A percentile compares a stretch with the other conserved stretches of the same genome.
phyloP scores from a whole-genome alignment of 1,140 invertebrate species.

The Zeugodacus cucurbitae region DNA sequence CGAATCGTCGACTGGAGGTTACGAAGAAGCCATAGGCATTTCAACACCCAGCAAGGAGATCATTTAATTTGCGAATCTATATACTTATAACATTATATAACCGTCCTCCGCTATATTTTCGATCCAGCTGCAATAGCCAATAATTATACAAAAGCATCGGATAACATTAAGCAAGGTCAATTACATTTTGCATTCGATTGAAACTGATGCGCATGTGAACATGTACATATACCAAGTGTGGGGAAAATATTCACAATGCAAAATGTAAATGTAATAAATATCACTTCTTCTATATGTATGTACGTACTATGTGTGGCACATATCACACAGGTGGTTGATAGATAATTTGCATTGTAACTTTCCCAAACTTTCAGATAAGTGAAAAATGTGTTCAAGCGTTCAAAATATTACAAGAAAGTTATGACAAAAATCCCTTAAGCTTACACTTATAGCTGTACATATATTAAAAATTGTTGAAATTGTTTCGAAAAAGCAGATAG shows the following conservation, averaged over 20 bases:
- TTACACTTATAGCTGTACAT: background rate
- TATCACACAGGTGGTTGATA: too few species aligned
- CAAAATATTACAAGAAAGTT: background rate
- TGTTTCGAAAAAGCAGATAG: background rate
- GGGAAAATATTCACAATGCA: too few species aligned
- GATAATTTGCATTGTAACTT: too few species aligned
- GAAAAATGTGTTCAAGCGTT: background rate
- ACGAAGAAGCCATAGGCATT: conserved; percentile 87
- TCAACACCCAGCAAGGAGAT: conserved; percentile 92
- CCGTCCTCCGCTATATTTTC: background rate
- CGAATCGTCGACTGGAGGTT: conserved; percentile 69
- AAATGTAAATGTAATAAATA: too few species aligned
- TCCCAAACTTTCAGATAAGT: background rate
- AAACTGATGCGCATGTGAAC: too few species aligned
- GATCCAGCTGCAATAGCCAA: background rate
- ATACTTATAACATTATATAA: background rate
- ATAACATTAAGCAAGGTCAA: background rate
- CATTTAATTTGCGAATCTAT: conserved; percentile 62
- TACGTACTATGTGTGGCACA: too few species aligned
- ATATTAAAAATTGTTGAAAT: background rate
- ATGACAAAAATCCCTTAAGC: background rate
- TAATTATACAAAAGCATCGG: background rate
- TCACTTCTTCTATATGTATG: too few species aligned
- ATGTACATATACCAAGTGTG: too few species aligned
- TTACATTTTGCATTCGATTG: background rate